phyloP scores from a whole-genome alignment of 2,113 vertebrate genomes.

The Camarhynchus parvulus region DNA sequence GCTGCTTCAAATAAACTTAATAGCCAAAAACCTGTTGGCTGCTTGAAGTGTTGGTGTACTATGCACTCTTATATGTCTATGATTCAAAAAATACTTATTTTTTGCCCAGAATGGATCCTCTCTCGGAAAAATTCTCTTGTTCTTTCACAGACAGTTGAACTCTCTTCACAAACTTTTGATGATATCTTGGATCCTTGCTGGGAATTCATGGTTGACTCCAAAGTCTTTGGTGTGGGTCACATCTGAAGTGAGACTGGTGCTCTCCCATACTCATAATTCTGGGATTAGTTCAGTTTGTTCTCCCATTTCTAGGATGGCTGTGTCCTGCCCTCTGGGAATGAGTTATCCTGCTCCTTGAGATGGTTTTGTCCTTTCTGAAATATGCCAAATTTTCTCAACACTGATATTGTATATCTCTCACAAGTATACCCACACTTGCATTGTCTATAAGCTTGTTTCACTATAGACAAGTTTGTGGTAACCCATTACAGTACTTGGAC shows the following conservation, averaged over 20 bases:
- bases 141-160: not conserved
- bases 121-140: not conserved
- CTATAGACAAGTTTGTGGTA: not conserved
- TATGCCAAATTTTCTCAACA: not conserved
- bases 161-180: not conserved
- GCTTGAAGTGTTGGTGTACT: not conserved
- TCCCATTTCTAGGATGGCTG: not conserved
- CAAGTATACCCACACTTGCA: not conserved
- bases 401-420: not conserved
- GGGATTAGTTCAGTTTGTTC: not conserved
- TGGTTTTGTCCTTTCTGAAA: not conserved
- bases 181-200: not conserved
- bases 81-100: not conserved
- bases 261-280: not conserved
- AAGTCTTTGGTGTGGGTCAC: not conserved
- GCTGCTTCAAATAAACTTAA: not conserved
- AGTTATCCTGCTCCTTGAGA: not conserved
- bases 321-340: fast-evolving
- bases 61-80: fast-evolving
- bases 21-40: not conserved
- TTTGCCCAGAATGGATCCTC: not conserved
- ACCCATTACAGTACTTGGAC: not conserved
- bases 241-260: not conserved
- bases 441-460: not conserved
- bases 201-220: not conserved